Evolutionary conservation across 2,888 invertebrate species (phyloP).

Genomic region (Halictus quadricinctus): DNA sequence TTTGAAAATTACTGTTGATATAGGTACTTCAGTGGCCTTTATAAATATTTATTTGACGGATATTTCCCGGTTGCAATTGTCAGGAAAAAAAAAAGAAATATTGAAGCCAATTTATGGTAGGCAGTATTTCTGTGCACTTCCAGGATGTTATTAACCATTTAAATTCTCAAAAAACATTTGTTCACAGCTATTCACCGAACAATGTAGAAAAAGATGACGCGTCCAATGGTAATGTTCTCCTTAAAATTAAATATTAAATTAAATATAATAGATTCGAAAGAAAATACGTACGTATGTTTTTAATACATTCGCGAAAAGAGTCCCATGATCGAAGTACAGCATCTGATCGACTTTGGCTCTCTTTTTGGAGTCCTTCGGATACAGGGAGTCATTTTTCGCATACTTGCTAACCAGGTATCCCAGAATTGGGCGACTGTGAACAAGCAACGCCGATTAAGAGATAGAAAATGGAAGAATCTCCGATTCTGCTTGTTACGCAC

Average conservation of each 20-base stretch:
- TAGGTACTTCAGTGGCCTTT: background rate
- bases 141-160: too few relatives aligned
- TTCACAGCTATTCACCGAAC: too few relatives aligned
- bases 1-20: background rate
- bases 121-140: too few relatives aligned
- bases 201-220: too few relatives aligned
- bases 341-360: slow-evolving; percentile 91
- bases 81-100: background rate
- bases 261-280: background rate
- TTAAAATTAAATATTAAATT: background rate
- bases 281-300: slow-evolving; percentile 88
- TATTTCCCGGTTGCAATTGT: background rate
- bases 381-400: slow-evolving; percentile 89
- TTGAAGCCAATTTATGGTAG: background rate
- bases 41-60: background rate
- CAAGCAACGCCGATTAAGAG: background rate
- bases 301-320: slow-evolving; percentile 87
- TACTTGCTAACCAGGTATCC: slow-evolving; percentile 91
- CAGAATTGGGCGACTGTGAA: slow-evolving; percentile 89
- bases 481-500: slow-evolving; percentile 67
- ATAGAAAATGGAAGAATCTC: background rate
- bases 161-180: too few relatives aligned
- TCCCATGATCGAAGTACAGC: slow-evolving; percentile 91
- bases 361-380: slow-evolving; percentile 90
- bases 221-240: too few relatives aligned